These are phyloP conservation scores for Hemibagrus wyckioides DNA, from an alignment of 2,113 vertebrate species.

Conservation along the genomic window DNA sequence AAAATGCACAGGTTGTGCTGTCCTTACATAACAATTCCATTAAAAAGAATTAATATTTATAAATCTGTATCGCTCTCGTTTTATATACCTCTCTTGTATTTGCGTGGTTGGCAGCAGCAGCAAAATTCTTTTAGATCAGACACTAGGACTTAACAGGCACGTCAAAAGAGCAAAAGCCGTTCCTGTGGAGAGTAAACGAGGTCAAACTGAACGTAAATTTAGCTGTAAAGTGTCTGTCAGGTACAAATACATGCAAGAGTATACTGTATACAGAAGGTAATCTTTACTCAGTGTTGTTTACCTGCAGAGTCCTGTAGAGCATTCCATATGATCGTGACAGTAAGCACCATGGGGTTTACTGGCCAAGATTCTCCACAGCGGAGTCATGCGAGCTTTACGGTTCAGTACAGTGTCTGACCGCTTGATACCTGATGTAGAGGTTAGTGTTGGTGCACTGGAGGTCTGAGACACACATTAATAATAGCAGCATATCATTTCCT, in stretches of 20 bases:
- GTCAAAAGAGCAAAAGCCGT: constrained; percentile 51
- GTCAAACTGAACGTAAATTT: neutral
- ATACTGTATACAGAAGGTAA: neutral
- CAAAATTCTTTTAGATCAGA: neutral
- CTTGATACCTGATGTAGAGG: constrained; percentile 7
- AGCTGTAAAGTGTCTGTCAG: neutral
- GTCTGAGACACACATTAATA: constrained; percentile 29
- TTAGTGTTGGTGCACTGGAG: constrained; percentile 34
- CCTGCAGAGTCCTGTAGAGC: constrained; percentile 53
- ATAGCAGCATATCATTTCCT: no score
- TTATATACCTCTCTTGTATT: neutral
- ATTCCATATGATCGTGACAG: constrained; percentile 45
- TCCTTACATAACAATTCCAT: neutral
- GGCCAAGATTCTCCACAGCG: constrained; percentile 50
- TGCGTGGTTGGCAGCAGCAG: neutral
- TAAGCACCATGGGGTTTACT: constrained; percentile 53
- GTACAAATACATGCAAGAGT: neutral
- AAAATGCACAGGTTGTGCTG: neutral
- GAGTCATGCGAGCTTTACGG: constrained; percentile 46
- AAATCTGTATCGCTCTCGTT: neutral
- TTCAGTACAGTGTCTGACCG: constrained; percentile 16
- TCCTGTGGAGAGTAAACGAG: constrained; percentile 40
- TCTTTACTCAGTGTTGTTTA: neutral
- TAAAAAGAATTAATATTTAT: neutral
- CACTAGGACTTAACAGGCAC: constrained; percentile 43